Evolutionary conservation across 2,113 vertebrate genomes (phyloP).

Genomic region (Cryptomyrus ogoouensis): DNA sequence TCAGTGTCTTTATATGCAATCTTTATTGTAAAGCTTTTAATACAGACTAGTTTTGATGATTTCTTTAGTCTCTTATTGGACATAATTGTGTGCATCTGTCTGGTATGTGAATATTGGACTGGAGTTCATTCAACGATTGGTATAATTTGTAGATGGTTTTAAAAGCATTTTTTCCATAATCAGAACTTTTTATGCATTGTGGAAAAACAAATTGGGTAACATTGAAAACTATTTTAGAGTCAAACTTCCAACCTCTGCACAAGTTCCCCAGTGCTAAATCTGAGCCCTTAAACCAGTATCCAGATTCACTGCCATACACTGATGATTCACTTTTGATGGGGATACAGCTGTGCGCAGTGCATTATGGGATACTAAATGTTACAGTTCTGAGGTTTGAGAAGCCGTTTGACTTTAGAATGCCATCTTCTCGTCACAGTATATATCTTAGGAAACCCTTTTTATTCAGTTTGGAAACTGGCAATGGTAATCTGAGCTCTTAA

Average conservation of each 20-base stretch:
- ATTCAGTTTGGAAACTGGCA: neutral
- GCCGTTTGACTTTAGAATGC: neutral
- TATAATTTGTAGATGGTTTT: neutral
- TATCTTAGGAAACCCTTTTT: neutral
- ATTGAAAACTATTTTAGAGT: neutral
- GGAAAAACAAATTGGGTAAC: neutral
- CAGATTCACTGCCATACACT: neutral
- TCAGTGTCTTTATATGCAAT: constrained; percentile 15
- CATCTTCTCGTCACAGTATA: neutral
- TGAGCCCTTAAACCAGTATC: neutral
- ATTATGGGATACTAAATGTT: neutral
- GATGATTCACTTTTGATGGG: neutral
- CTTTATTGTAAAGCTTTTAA: constrained; percentile 10
- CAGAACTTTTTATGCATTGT: neutral
- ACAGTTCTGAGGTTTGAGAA: neutral
- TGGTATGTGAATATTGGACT: neutral
- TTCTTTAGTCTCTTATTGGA: neutral
- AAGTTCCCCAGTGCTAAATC: neutral
- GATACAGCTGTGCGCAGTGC: neutral
- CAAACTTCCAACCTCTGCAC: neutral
- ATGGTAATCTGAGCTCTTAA: neutral
- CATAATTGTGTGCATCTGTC: neutral
- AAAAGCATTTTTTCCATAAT: neutral
- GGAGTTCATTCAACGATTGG: neutral
- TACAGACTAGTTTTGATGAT: constrained; percentile 1